phyloP scores from a whole-genome alignment of 2,113 vertebrate species.

The Panthera tigris region DNA sequence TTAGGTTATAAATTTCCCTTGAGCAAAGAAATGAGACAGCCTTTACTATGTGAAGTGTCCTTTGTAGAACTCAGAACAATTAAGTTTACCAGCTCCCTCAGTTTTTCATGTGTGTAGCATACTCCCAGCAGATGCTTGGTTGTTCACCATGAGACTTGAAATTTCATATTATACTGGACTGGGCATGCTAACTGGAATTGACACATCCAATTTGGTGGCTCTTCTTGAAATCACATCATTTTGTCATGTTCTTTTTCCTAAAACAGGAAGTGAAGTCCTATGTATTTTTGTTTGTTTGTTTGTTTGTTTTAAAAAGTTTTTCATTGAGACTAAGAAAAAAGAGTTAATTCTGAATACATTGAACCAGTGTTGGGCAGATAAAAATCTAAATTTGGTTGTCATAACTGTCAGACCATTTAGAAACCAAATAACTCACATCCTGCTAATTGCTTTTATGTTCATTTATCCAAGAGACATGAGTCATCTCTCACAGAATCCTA shows the following conservation, averaged over 20 bases:
- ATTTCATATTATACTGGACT: background rate
- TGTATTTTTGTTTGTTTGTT: background rate
- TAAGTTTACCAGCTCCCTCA: background rate
- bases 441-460: constrained; percentile 87
- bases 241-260: constrained; percentile 15
- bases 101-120: background rate
- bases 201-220: constrained; percentile 23
- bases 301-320: background rate
- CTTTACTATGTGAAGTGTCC: constrained; percentile 43
- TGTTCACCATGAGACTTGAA: background rate
- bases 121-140: background rate
- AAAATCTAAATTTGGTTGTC: constrained; percentile 83
- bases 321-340: constrained; percentile 26
- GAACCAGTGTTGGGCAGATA: constrained; percentile 80
- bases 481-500: constrained; percentile 83
- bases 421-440: constrained; percentile 86
- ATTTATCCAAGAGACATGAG: constrained; percentile 84
- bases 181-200: background rate
- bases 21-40: constrained; percentile 54
- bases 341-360: constrained; percentile 61
- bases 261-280: constrained; percentile 23
- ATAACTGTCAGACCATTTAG: constrained; percentile 85
- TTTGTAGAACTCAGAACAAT: constrained; percentile 46
- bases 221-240: background rate
- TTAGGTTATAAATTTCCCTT: constrained; percentile 63